Evolutionary conservation across 2,888 invertebrate species (phyloP).

Genomic region (Sesia apiformis): DNA sequence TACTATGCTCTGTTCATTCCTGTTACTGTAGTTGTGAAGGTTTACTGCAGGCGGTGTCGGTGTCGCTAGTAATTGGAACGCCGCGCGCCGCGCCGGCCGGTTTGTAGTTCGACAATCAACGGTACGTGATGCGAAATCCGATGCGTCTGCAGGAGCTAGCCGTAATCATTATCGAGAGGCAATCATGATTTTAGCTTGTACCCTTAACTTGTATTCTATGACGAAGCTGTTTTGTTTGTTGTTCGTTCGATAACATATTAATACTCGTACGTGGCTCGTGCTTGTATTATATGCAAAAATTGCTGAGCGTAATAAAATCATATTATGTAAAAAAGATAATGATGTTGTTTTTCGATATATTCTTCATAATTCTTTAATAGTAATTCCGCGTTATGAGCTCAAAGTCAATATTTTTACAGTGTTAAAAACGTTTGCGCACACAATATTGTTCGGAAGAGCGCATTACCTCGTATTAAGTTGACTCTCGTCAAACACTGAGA

Average conservation of each 20-base stretch:
- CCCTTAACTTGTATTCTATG: background rate
- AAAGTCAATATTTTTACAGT: conserved; percentile 22
- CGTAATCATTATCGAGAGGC: conserved; percentile 38
- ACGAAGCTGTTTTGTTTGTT: background rate
- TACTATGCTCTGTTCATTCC: background rate
- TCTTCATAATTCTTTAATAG: too few relatives aligned
- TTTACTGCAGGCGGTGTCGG: conserved; percentile 39
- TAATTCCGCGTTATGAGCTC: background rate
- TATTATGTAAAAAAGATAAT: too few relatives aligned
- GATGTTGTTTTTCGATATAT: too few relatives aligned
- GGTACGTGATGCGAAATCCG: conserved; percentile 69
- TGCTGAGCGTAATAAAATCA: too few relatives aligned
- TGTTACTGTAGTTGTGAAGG: conserved; percentile 5
- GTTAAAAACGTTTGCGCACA: conserved; percentile 26
- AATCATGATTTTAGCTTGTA: conserved; percentile 10
- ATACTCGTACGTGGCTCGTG: too few relatives aligned
- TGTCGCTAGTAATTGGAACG: conserved; percentile 66
- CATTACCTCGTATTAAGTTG: conserved; percentile 8
- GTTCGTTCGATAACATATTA: too few relatives aligned
- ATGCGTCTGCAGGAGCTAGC: conserved; percentile 50
- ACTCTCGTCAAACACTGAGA: conserved; percentile 1
- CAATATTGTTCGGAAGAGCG: conserved; percentile 14
- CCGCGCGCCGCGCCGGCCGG: conserved; percentile 48
- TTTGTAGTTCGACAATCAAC: conserved; percentile 69
- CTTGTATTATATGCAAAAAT: too few relatives aligned